Conservation (phyloP, 2,113 vertebrate genomes). For the Pluvialis apricaria region DNA sequence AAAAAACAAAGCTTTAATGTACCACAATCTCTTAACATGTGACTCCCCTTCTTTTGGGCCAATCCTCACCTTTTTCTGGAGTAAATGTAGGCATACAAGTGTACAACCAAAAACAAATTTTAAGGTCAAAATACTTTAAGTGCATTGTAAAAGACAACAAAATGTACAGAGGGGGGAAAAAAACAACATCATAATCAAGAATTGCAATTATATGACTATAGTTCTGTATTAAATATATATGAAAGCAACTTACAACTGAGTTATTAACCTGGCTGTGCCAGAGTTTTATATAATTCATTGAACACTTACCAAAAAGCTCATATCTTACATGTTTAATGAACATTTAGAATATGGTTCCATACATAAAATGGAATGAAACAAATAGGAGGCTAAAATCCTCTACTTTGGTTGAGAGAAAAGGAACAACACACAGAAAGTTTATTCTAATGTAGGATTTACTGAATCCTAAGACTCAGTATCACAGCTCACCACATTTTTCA, state of each 20-base stretch:
- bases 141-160: background rate
- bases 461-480: background rate
- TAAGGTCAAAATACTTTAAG: background rate
- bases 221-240: background rate
- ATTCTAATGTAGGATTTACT: background rate
- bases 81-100: background rate
- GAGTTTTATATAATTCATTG: background rate
- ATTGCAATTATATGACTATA: background rate
- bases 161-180: background rate
- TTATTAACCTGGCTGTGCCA: background rate
- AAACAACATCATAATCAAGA: background rate
- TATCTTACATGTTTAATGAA: background rate
- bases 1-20: background rate
- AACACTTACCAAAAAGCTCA: background rate
- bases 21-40: background rate
- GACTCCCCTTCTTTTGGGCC: background rate
- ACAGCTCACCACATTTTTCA: background rate
- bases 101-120: background rate
- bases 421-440: background rate
- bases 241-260: background rate
- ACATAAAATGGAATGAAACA: background rate
- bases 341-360: background rate
- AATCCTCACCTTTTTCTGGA: background rate
- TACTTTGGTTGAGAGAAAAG: background rate
- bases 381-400: background rate